Evolutionary conservation across 2,888 invertebrate species (phyloP), one percentile per base, ranked within the genome.

Genomic region (Ceriagrion tenellum): DNA sequence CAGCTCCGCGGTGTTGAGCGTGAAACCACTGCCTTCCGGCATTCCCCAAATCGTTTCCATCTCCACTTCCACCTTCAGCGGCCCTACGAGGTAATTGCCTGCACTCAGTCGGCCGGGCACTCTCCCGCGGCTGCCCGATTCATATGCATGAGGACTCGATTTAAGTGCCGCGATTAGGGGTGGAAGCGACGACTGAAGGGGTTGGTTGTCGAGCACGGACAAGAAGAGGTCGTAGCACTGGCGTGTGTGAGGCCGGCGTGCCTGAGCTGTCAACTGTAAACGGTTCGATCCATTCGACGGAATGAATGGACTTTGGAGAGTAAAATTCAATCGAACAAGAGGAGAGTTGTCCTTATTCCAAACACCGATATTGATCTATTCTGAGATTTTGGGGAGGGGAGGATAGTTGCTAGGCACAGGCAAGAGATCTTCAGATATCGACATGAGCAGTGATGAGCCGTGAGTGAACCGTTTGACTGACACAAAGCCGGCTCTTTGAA

Each of bases 71-170:
- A n/a, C 35, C 74, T n/a, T 93, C 63, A 63, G 23, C 93, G 8
- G 2, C 47, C 30, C 35, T 63, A 47, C 47, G n/a, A n/a, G 40
- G 63, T 93, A 40, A 93, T 74, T 47, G 74, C 93, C 59, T 55
- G 40, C 40, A 12, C 8, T 47, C 63, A 20, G 35, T 20, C 55
- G 59, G 26, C 56, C 56, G 55, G 59, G 35, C 91, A 56, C 47
- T 20, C 63, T 18, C 40, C 59, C 93, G 69, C 63, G 40, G 55
- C 63, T 59, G 55, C 13, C 59, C 93, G 30, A 93, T 93, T 55
- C 89, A 89, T 89, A 89, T 89, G 89, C 55, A 89, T 89, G 89
- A 47, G 89, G 30, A 81, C 81, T 81, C 89, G 55, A n/a, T 89
- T 23, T 55, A 89, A 89, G 55, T 89, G 89, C 89, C 47, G 55